Evolutionary conservation across 2,113 vertebrate species (phyloP).

Genomic region (Hippoglossus stenolepis): DNA sequence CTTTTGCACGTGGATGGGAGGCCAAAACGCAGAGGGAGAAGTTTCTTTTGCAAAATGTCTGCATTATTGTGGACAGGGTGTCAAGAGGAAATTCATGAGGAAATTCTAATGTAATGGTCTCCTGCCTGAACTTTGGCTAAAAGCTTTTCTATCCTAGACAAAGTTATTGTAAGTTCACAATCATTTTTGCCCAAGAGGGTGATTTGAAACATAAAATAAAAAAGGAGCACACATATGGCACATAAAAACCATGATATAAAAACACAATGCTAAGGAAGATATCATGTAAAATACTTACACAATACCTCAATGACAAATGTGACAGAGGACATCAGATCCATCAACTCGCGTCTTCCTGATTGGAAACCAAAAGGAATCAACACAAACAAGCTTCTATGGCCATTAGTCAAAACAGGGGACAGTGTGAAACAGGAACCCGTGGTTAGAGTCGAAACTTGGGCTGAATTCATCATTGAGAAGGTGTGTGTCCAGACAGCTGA

Average conservation of each 20-base stretch:
- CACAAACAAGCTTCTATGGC: conserved; percentile 14
- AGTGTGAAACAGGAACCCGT: conserved; percentile 17
- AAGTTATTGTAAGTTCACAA: not conserved
- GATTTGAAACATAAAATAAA: too few relatives aligned
- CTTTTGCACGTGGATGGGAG: too few relatives aligned
- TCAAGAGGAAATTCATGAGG: not conserved
- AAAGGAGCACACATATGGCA: not conserved
- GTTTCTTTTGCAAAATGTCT: too few relatives aligned
- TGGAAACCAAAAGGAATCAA: conserved; percentile 33
- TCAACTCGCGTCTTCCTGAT: conserved; percentile 19
- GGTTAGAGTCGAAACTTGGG: conserved; percentile 28
- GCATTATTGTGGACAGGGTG: not conserved
- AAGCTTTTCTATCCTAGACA: not conserved
- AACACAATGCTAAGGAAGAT: too few relatives aligned
- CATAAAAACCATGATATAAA: too few relatives aligned
- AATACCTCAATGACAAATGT: too few relatives aligned
- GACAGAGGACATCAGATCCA: too few relatives aligned
- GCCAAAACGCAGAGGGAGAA: too few relatives aligned
- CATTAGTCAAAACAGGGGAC: conserved; percentile 46
- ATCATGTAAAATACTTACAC: too few relatives aligned
- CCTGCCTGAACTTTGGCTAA: conserved; percentile 7
- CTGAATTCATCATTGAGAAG: conserved; percentile 54
- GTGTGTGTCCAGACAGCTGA: conserved; percentile 44
- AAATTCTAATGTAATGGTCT: conserved; percentile 10
- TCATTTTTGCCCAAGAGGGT: not conserved